Conservation (phyloP, 2,113 vertebrate genomes). For the Bubo blakistoni region DNA sequence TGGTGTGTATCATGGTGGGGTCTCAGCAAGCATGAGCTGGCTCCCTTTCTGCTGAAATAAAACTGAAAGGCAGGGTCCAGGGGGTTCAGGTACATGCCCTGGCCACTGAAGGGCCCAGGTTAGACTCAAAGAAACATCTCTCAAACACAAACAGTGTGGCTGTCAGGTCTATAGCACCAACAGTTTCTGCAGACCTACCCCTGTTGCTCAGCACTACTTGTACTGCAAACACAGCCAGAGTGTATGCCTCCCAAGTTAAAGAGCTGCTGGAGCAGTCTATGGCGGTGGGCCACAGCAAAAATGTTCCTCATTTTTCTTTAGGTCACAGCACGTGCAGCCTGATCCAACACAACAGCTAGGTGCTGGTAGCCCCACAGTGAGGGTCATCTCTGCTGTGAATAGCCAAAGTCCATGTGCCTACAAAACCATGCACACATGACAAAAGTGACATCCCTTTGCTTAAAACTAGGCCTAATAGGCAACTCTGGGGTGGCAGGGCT, state of each 20-base stretch:
- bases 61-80: neutral
- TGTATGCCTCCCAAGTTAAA: neutral
- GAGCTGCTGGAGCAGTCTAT: neutral
- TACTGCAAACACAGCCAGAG: too few relatives aligned
- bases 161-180: too few relatives aligned
- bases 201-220: neutral
- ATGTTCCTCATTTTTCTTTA: neutral
- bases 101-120: neutral
- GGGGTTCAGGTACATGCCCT: neutral
- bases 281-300: neutral
- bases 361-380: neutral
- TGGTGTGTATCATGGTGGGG: neutral
- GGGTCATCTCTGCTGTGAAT: neutral
- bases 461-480: neutral
- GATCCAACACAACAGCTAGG: neutral
- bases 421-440: neutral
- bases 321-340: neutral
- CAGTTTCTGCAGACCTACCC: neutral
- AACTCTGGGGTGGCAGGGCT: neutral
- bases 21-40: neutral
- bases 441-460: neutral
- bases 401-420: neutral
- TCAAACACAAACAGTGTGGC: neutral
- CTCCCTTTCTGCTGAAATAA: neutral
- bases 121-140: neutral